Base-by-base conservation (phyloP, 1,140 invertebrate species). In the Manduca sexta region DNA sequence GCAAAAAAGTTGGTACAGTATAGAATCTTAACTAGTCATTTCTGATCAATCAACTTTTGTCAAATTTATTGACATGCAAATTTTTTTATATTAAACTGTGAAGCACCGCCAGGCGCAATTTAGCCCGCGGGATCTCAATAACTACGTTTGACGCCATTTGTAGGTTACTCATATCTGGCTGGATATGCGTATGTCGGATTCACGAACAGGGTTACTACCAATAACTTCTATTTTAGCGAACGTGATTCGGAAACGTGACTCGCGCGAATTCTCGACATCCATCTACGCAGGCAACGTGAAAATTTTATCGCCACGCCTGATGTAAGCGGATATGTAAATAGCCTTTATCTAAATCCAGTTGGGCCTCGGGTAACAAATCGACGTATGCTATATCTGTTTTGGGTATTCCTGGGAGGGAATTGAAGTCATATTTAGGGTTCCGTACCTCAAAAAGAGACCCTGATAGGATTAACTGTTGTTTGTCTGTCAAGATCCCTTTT, bases 11-110 rank as follows among this genome's bases (percentile, higher is more conserved):
- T n/a, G n/a, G n/a, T n/a, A n/a, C n/a, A n/a, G n/a, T n/a, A n/a
- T n/a, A n/a, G n/a, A n/a, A n/a, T n/a, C n/a, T n/a, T n/a, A n/a
- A n/a, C n/a, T n/a, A n/a, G n/a, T n/a, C n/a, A n/a, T n/a, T n/a
- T n/a, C n/a, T n/a, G n/a, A n/a, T n/a, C n/a, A n/a, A n/a, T n/a
- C n/a, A n/a, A n/a, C n/a, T n/a, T n/a, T n/a, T n/a, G n/a, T n/a
- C n/a, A n/a, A n/a, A n/a, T n/a, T n/a, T n/a, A n/a, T n/a, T n/a
- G n/a, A n/a, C n/a, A n/a, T n/a, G n/a, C n/a, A n/a, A n/a, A n/a
- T n/a, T n/a, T n/a, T n/a, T n/a, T n/a, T n/a, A 63, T 65, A 62
- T 69, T 69, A 63, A 47, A 60, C 54, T 51, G 54, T 52, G 43
- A 54, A 40, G 46, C 57, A 45, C 49, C 52, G 53, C 37, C 49